phyloP scores from a whole-genome alignment of 2,797 vertebrate species.

The Aulostomus chinensis region DNA sequence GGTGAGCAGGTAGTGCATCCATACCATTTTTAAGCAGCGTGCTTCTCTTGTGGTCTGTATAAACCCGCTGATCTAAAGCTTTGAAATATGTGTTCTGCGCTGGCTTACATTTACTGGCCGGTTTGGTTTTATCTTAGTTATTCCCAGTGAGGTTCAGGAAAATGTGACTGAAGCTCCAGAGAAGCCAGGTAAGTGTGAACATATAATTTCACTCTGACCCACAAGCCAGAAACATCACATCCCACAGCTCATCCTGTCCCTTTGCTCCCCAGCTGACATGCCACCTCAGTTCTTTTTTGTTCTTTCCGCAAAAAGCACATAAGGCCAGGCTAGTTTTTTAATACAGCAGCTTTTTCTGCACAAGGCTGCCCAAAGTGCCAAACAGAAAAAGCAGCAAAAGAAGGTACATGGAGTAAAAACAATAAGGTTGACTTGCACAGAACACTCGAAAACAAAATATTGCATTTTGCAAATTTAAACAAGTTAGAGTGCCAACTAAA shows the following conservation, averaged over 20 bases:
- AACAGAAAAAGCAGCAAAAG: no score
- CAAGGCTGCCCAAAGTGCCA: no score
- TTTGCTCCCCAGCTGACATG: slow-evolving; percentile 42
- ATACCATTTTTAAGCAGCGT: neutral
- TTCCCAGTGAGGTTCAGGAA: slow-evolving; percentile 83
- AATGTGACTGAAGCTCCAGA: slow-evolving; percentile 75
- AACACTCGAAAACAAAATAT: no score
- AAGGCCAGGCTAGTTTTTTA: no score
- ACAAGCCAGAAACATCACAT: slow-evolving; percentile 71
- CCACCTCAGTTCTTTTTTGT: slow-evolving; percentile 36
- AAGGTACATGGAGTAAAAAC: no score
- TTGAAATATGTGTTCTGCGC: slow-evolving; percentile 54
- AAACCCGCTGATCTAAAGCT: slow-evolving; percentile 31
- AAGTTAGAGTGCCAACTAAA: no score
- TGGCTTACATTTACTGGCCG: slow-evolving; percentile 75
- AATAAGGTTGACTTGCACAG: no score
- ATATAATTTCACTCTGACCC: slow-evolving; percentile 48
- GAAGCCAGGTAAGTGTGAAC: slow-evolving; percentile 78
- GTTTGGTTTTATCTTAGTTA: slow-evolving; percentile 84
- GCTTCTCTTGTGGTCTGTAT: slow-evolving; percentile 16
- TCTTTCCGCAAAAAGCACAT: slow-evolving; percentile 7
- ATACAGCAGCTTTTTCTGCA: neutral
- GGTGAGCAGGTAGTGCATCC: slow-evolving; percentile 11
- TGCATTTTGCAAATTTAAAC: no score
- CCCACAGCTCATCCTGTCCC: slow-evolving; percentile 63